Conservation (phyloP, 1,140 invertebrate genomes). For the Aphaenogaster ashmeadi region DNA sequence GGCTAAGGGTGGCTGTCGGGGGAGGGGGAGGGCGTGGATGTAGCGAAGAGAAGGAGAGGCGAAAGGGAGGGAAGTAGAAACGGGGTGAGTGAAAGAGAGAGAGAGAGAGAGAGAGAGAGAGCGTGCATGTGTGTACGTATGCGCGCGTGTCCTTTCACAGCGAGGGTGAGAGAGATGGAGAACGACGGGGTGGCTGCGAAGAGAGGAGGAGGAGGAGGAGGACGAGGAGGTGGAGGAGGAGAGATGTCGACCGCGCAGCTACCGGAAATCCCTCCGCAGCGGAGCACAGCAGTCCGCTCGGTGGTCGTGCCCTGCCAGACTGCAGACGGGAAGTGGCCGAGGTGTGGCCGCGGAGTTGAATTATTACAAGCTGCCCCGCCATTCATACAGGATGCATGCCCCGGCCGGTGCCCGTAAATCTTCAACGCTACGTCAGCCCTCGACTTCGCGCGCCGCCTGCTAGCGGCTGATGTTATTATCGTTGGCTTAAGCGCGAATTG, state of each 20-base stretch:
- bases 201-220: constrained; percentile 40
- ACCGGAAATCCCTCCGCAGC: constrained; percentile 82
- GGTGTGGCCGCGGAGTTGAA: constrained; percentile 86
- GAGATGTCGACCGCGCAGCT: constrained; percentile 80
- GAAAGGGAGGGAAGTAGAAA: constrained; percentile 45
- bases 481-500: constrained; percentile 81
- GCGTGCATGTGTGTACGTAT: constrained; percentile 2
- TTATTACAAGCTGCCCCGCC: constrained; percentile 85
- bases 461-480: constrained; percentile 81
- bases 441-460: constrained; percentile 78
- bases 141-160: constrained; percentile 30
- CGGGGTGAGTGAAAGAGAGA: constrained; percentile 8
- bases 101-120: constrained; percentile 16
- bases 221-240: constrained; percentile 58
- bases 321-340: constrained; percentile 85
- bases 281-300: constrained; percentile 74
- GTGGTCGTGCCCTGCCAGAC: constrained; percentile 78
- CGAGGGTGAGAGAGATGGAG: constrained; percentile 52
- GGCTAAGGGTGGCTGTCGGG: constrained; percentile 77
- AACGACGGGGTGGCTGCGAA: constrained; percentile 37
- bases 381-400: constrained; percentile 86
- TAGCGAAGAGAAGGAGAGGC: constrained; percentile 45
- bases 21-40: constrained; percentile 71
- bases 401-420: constrained; percentile 83
- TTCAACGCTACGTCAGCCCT: constrained; percentile 82